Evolutionary conservation across 1,140 invertebrate genomes (phyloP).

Genomic region (Polypedilum vanderplanki): DNA sequence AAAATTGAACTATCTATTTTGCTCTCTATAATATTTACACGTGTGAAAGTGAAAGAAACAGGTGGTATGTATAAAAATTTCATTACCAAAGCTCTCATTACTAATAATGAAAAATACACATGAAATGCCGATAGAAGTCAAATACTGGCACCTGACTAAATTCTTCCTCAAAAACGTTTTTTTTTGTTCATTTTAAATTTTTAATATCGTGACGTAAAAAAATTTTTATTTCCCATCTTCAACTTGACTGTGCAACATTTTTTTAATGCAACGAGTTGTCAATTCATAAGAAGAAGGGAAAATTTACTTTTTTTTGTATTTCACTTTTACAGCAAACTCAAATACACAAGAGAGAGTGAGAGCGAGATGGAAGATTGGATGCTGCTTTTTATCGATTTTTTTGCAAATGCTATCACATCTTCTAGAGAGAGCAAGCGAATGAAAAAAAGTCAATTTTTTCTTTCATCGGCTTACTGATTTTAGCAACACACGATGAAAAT

Average conservation of each 20-base stretch:
- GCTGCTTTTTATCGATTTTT: conserved; percentile 18
- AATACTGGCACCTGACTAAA: not conserved
- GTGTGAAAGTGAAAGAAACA: not conserved
- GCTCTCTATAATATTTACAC: not conserved
- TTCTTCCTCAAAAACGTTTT: not conserved
- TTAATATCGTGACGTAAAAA: not conserved
- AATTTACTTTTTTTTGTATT: too few relatives aligned
- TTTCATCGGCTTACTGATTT: too few relatives aligned
- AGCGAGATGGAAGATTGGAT: not conserved
- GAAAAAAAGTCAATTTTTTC: not conserved
- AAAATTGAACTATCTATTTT: not conserved
- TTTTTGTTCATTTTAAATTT: not conserved
- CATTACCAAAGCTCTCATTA: not conserved
- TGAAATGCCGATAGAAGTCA: not conserved
- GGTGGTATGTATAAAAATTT: not conserved
- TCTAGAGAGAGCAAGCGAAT: too few relatives aligned
- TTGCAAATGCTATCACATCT: conserved; percentile 12
- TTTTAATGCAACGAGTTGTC: not conserved
- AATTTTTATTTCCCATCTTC: not conserved
- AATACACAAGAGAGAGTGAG: not conserved
- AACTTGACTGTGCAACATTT: not conserved
- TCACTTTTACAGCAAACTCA: too few relatives aligned
- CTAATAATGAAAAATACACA: not conserved
- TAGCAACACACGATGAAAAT: too few relatives aligned
- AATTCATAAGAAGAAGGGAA: not conserved